Evolutionary conservation across 1,140 invertebrate genomes (phyloP), one percentile per base, ranked within the genome.

Genomic region (Trichonephila clavata): DNA sequence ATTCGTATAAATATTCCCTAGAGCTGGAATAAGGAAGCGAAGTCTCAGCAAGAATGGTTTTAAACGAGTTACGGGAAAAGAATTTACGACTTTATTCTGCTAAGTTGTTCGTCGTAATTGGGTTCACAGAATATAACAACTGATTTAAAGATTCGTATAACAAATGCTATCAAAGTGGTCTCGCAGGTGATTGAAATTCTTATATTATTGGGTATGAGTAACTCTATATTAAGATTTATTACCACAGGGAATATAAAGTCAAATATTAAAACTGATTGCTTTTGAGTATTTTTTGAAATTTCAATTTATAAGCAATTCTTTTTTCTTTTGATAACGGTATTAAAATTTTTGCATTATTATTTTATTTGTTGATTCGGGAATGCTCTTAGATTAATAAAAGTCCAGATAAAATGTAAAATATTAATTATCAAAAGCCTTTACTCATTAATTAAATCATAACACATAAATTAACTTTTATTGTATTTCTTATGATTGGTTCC

Each of bases 51-150:
- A 83, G 81, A 59, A 83, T 83, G 39, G 81, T 83, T 83, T 83
- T 83, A 83, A 83, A 83, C 81, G 81, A 83, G 81, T 83, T 83
- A 83, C 50, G 43, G 81, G 81, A 50, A 83, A 83, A 83, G 81
- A 83, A 83, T 83, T 83, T 83, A 83, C 50, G 81, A 83, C 81
- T 83, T 83, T 27, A 57, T 57, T 83, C 21, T 50, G 81, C 43
- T 3, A n/a, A 57, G 81, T 83, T 43, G 43, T 83, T 43, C 21
- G 20, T 83, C 43, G 39, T 83, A 83, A 83, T 83, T 59, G 81
- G 21, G 39, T 83, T 83, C 81, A 83, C 20, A 57, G 50, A 77
- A 18, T 39, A 39, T 18, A 77, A 32, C 14, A 32, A 77, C 71
- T 77, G 71, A 77, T 77, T 77, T 77, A 18, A 77, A 77, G 27